Evolutionary conservation across 2,113 vertebrate genomes (phyloP).

Genomic region (Eudyptes chrysolophus): DNA sequence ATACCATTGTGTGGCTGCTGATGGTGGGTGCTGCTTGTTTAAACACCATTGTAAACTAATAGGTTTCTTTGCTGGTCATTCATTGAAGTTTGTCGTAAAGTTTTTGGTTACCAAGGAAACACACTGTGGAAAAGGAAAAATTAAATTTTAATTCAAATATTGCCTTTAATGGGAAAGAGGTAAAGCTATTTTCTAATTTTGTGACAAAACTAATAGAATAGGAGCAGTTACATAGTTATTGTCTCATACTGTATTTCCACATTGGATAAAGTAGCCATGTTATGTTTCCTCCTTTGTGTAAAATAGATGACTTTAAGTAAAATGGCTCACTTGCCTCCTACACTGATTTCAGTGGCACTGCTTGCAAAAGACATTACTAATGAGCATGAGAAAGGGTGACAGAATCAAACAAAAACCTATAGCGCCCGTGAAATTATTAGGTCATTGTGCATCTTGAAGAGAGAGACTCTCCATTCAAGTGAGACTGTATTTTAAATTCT

Average conservation of each 20-base stretch:
- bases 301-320: not conserved
- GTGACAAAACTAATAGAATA: not conserved
- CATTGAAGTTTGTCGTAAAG: not conserved
- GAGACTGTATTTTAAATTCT: conserved; percentile 26
- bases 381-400: not conserved
- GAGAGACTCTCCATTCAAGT: conserved; percentile 5
- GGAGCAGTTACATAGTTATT: not conserved
- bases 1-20: not conserved
- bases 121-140: not conserved
- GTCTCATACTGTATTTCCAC: not conserved
- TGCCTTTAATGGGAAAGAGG: not conserved
- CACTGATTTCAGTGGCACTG: not conserved
- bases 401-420: not conserved
- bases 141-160: not conserved
- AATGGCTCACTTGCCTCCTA: not conserved
- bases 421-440: conserved; percentile 40
- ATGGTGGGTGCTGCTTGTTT: not conserved
- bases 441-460: conserved; percentile 15
- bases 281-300: not conserved
- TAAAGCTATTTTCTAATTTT: not conserved
- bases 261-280: not conserved
- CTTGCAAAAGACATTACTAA: not conserved
- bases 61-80: not conserved
- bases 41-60: not conserved
- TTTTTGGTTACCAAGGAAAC: not conserved